Percentiles rank a stretch among this genome's conserved stretches.
Evolutionary conservation across 2,113 vertebrate species (phyloP).

Genomic region (Strix uralensis): DNA sequence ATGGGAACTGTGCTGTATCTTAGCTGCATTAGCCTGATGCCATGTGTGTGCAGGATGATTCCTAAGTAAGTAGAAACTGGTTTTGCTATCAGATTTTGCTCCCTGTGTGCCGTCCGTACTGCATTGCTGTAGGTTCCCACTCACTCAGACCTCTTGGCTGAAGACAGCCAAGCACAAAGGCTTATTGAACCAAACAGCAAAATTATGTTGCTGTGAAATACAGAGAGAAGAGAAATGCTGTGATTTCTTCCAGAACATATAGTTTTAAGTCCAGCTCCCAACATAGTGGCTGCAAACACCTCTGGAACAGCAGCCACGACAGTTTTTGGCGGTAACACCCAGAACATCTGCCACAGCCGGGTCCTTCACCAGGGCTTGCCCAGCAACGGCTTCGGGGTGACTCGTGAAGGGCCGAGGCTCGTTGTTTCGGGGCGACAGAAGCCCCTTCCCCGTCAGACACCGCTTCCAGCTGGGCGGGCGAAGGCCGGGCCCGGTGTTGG

Average conservation of each 20-base stretch:
- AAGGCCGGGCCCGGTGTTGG: not conserved
- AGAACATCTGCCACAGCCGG: fast-evolving
- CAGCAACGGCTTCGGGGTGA: fast-evolving
- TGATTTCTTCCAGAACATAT: not conserved
- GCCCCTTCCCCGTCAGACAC: fast-evolving
- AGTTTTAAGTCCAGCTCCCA: not conserved
- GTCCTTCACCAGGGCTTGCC: not conserved
- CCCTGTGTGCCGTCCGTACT: fast-evolving
- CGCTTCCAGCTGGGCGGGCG: fast-evolving
- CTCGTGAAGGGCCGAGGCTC: not conserved
- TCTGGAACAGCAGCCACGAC: not conserved
- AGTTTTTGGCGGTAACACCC: not conserved
- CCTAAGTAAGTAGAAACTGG: not conserved
- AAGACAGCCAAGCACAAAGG: not conserved
- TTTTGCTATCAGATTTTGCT: not conserved
- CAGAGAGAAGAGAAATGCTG: not conserved
- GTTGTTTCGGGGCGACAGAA: not conserved
- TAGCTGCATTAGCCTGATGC: not conserved
- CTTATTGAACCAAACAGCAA: fast-evolving
- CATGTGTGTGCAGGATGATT: not conserved
- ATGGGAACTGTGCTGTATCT: not conserved
- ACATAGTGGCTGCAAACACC: not conserved
- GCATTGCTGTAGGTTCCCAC: fast-evolving
- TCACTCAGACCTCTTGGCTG: not conserved
- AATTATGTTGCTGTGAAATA: fast-evolving